Evolutionary conservation across 2,113 vertebrate species (phyloP).

Genomic region (Rattus norvegicus): GRCr8 NC_086023.1:130807501-130808000

Average conservation of each 20-base stretch:
- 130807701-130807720: not conserved
- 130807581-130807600: not conserved
- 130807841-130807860: not conserved
- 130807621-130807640: not conserved
- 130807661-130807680: not conserved
- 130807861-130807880: not conserved
- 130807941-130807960: not conserved
- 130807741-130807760: not conserved
- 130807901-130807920: not conserved
- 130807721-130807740: not conserved
- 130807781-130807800: not conserved
- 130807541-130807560: not conserved
- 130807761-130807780: not conserved
- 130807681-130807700: not conserved
- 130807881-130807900: not conserved
- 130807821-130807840: not conserved
- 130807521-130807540: not conserved
- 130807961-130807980: not conserved
- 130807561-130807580: not conserved
- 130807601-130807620: not conserved
- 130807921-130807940: not conserved
- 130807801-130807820: not conserved
- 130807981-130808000: no score
- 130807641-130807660: not conserved
- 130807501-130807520: conserved; percentile 7